phyloP scores from a whole-genome alignment of 2,113 vertebrate species.

The Symphodus melops region DNA sequence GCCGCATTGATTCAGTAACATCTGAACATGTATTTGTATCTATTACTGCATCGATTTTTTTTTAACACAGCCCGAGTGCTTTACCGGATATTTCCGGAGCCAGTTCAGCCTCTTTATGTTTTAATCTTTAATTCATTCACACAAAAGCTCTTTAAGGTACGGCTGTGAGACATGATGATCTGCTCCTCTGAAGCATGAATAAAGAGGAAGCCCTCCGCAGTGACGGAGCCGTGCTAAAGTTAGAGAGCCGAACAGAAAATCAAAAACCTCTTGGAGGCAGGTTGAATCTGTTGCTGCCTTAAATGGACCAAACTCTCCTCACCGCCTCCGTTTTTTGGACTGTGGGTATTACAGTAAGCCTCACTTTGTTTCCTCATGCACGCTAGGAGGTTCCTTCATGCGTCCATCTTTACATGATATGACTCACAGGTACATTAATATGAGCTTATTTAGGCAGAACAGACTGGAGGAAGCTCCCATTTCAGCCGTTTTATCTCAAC shows the following conservation, averaged over 20 bases:
- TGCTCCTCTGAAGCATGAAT: too few relatives aligned
- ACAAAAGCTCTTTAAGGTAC: too few relatives aligned
- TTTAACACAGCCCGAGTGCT: too few relatives aligned
- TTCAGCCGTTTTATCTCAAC: neutral
- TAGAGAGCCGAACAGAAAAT: too few relatives aligned
- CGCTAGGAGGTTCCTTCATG: too few relatives aligned
- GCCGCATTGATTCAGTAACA: too few relatives aligned
- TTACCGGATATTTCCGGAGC: too few relatives aligned
- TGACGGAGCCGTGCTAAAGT: neutral
- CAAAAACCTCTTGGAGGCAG: neutral
- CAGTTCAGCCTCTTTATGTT: too few relatives aligned
- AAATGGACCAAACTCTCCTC: neutral
- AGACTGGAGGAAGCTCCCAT: conserved; percentile 1
- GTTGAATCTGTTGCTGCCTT: neutral
- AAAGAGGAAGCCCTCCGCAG: neutral
- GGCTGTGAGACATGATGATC: too few relatives aligned
- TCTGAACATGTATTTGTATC: too few relatives aligned
- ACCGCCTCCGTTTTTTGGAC: neutral
- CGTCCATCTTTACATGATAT: neutral
- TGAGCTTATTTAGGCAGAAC: neutral
- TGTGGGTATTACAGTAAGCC: neutral
- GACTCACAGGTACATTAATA: conserved; percentile 1
- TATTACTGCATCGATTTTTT: too few relatives aligned
- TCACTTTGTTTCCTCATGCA: neutral
- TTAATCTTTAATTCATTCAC: too few relatives aligned